Conservation (phyloP, 2,888 invertebrate species). For the Tricholauxania praeusta region DNA sequence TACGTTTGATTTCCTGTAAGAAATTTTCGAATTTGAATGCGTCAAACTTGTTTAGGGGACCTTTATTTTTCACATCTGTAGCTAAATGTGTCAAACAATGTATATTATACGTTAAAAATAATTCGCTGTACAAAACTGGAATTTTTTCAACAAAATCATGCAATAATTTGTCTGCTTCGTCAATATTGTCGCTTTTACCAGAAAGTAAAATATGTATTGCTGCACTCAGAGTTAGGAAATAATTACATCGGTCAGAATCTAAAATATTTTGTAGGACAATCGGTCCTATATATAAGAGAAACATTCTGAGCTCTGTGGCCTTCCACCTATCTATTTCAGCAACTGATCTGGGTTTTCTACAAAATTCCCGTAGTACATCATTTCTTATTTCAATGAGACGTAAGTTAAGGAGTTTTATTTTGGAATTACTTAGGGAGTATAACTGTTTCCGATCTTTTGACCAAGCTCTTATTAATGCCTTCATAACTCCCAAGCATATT, state of each 20-base stretch:
- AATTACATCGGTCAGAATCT: slow-evolving; percentile 4
- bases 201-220: background rate
- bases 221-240: background rate
- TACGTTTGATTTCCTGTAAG: too few species aligned
- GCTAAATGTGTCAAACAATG: too few species aligned
- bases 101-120: too few species aligned
- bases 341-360: background rate
- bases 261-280: slow-evolving; percentile 14
- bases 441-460: background rate
- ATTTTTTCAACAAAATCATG: too few species aligned
- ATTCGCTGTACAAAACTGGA: too few species aligned
- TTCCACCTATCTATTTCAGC: slow-evolving; percentile 23
- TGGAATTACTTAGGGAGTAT: slow-evolving; percentile 3
- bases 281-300: slow-evolving; percentile 22
- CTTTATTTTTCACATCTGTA: too few species aligned
- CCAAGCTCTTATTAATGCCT: slow-evolving; percentile 8
- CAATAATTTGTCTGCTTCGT: too few species aligned
- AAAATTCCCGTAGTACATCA: slow-evolving; percentile 5
- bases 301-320: slow-evolving; percentile 28
- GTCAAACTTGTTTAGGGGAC: too few species aligned
- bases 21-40: too few species aligned
- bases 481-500: slow-evolving; percentile 8
- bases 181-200: background rate
- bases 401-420: background rate
- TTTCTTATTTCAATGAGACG: slow-evolving; percentile 3